A percentile compares a stretch with the other conserved stretches of the same genome.
Conservation (phyloP, 2,797 vertebrate species). For the Pseudomugil tenellus region DNA sequence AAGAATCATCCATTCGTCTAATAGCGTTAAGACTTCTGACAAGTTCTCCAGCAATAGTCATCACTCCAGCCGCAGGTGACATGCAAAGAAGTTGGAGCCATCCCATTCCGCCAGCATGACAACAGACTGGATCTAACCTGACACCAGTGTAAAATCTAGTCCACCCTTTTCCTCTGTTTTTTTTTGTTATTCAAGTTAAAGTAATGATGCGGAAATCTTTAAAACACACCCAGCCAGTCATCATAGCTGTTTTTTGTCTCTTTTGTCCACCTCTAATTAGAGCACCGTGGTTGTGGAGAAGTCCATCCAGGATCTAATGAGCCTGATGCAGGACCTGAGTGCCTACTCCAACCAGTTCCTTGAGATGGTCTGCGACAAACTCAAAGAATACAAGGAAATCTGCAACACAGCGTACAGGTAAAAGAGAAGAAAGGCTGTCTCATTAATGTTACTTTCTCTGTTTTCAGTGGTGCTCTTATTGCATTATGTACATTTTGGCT, state of each 20-base stretch:
- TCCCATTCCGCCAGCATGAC: constrained; percentile 18
- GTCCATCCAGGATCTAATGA: constrained; percentile 96
- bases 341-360: constrained; percentile 98
- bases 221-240: neutral
- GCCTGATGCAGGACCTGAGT: constrained; percentile 94
- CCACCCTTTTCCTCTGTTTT: constrained; percentile 1
- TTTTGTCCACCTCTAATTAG: constrained; percentile 71
- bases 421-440: neutral
- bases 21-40: constrained; percentile 53
- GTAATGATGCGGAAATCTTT: neutral
- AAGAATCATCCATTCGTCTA: constrained; percentile 55
- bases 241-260: neutral
- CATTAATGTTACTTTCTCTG: too few relatives aligned
- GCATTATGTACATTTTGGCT: constrained; percentile 1
- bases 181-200: constrained; percentile 4
- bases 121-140: constrained; percentile 34
- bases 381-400: constrained; percentile 97
- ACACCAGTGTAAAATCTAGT: constrained; percentile 21
- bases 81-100: constrained; percentile 30
- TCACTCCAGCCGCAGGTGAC: constrained; percentile 51
- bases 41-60: constrained; percentile 56
- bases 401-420: constrained; percentile 94
- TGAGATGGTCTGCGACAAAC: constrained; percentile 97
- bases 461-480: neutral
- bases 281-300: constrained; percentile 97